phyloP scores from a whole-genome alignment of 2,888 invertebrate species.

The Amphimallon solstitiale region DNA sequence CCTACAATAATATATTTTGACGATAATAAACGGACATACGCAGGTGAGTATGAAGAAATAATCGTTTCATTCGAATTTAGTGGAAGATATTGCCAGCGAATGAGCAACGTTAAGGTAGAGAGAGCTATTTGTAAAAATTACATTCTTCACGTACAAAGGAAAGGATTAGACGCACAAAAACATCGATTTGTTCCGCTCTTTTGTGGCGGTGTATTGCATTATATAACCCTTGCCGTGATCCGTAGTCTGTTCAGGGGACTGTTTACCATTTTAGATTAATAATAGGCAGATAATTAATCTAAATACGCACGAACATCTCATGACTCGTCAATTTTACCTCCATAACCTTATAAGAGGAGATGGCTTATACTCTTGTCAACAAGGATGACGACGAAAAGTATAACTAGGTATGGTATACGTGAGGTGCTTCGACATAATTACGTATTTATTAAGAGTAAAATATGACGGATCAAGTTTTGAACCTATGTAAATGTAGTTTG shows the following conservation, averaged over 20 bases:
- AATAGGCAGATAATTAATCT: slow-evolving; percentile 44
- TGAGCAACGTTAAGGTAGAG: too few species aligned
- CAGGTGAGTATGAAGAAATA: too few species aligned
- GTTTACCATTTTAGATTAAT: slow-evolving; percentile 41
- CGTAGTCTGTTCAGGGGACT: slow-evolving; percentile 10
- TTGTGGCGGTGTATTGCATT: slow-evolving; percentile 16
- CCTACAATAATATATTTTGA: too few species aligned
- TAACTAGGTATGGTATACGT: background rate
- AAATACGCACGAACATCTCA: slow-evolving; percentile 40
- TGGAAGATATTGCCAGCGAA: too few species aligned
- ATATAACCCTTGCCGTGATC: slow-evolving; percentile 35
- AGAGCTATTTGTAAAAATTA: too few species aligned
- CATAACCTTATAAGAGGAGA: slow-evolving; percentile 41
- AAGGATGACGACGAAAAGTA: slow-evolving; percentile 19
- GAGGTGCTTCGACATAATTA: slow-evolving; percentile 11
- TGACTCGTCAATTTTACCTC: slow-evolving; percentile 43
- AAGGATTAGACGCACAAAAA: too few species aligned
- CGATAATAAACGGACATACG: too few species aligned
- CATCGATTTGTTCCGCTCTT: slow-evolving; percentile 20
- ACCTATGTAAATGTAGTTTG: background rate
- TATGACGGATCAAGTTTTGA: slow-evolving; percentile 1
- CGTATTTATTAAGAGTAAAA: slow-evolving; percentile 18
- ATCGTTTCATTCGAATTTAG: too few species aligned
- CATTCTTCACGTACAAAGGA: too few species aligned
- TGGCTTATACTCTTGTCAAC: slow-evolving; percentile 22